These are phyloP conservation scores for Bombus confusus DNA, from an alignment of 1,140 invertebrate genomes.

Conservation along the genomic window DNA sequence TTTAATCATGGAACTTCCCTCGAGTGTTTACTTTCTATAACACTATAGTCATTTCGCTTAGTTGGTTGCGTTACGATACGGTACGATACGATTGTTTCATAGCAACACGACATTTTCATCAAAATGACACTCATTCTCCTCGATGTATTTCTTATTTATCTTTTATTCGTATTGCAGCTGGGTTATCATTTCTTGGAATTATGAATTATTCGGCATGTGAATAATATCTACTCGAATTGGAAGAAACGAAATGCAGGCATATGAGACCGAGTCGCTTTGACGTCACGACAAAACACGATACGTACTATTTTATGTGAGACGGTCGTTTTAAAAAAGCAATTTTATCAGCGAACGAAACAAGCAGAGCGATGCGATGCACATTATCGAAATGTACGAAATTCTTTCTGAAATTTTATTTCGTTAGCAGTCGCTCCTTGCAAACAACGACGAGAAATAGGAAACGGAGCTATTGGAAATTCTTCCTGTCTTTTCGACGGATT, in stretches of 20 bases:
- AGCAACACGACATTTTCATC: not conserved
- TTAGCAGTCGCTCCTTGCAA: not conserved
- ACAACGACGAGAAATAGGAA: not conserved
- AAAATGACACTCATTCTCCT: no score
- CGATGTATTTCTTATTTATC: not conserved
- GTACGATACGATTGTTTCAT: not conserved
- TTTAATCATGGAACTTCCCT: slow-evolving; percentile 58
- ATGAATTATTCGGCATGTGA: not conserved
- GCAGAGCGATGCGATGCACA: not conserved
- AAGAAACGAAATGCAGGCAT: no score
- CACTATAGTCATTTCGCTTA: slow-evolving; percentile 43
- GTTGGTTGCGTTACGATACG: slow-evolving; percentile 12
- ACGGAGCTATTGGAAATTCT: slow-evolving; percentile 12
- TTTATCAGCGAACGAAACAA: slow-evolving; percentile 34
- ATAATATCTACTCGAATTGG: not conserved
- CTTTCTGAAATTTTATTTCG: slow-evolving; percentile 15
- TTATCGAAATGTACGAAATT: slow-evolving; percentile 7
- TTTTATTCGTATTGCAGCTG: not conserved
- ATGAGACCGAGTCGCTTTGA: not conserved
- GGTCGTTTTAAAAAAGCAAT: slow-evolving; percentile 58
- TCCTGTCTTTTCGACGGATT: slow-evolving; percentile 6
- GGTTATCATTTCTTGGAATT: not conserved
- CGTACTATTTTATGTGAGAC: not conserved
- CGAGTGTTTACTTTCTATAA: slow-evolving; percentile 58
- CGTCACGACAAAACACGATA: not conserved